Evolutionary conservation across 2,797 vertebrate species (phyloP), one percentile per base, ranked within the genome.

Genomic region (Squalus acanthias): DNA sequence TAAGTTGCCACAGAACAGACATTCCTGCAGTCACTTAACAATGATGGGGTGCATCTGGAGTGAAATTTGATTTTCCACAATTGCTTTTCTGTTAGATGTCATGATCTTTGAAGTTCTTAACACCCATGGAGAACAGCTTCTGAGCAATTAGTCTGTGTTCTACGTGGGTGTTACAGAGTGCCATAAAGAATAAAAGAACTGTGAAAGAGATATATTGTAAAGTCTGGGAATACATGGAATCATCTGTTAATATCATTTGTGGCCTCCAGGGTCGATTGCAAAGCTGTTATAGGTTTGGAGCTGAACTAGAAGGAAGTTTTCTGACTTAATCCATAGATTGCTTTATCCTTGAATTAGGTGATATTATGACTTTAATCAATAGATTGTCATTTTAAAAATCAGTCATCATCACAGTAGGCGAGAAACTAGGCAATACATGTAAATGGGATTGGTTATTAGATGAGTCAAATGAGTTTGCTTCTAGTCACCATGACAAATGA

Each of bases 61-160:
- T 60, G 8, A 29, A 53, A 67, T 69, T 93, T 93, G n/a, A 95
- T 76, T 95, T 60, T 53, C 8, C 70, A 76, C 69, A 76, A 74
- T 60, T 95, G 94, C 70, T 74, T 95, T 76, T 72, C 29, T 95
- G 33, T 72, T 53, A 24, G 53, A n/a, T 92, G 60, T 65, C 50
- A 95, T 20, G 50, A 53, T 57, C 50, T 95, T 60, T 95, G 94
- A 60, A 95, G 26, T 92, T 92, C 70, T 57, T 95, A 95, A 95
- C 29, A 76, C 70, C 46, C 65, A 10, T 70, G 93, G 72, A 33
- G 70, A 76, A 72, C 53, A 33, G 70, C 24, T 76, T 26, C 46
- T 74, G 70, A 74, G 46, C 46, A 57, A 76, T 95, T 57, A 57
- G 69, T 15, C 70, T 33, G 10, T 33, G 10, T 53, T 95, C 94